Evolutionary conservation across 35 echinoderm and acorn worm genomes (phyloP), one percentile per base, ranked within the genome.

Genomic region (Heliocidaris erythrogramma): DNA sequence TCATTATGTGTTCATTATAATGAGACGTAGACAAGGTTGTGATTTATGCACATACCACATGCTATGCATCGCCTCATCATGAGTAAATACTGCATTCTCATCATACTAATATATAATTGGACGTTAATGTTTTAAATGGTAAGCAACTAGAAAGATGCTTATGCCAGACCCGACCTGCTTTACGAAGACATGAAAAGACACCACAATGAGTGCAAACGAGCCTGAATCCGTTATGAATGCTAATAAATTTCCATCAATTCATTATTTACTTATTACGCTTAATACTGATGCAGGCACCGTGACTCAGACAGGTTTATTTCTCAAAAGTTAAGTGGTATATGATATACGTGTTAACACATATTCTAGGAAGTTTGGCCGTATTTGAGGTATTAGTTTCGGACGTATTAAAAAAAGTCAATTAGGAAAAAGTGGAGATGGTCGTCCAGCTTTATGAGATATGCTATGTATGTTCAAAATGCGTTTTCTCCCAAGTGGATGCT

Each of bases 111-210:
- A 78, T 78, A 21, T 78, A 78, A 78, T 78, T 78, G 65, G 65
- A 78, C 65, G n/a, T 78, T 78, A 78, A 78, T 78, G 7, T 78
- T 78, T 78, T 78, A 78, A 78, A 78, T 78, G 65, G 65, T n/a
- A 7, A 78, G 14, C 65, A 78, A 7, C 35, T 42, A 21, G 1
- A 78, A 27, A 78, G 27, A 78, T 78, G 65, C 0, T 78, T 24
- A 18, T n/a, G 27, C 65, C 65, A 78, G 65, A 78, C 65, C 18
- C 65, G 27, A n/a, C 65, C 65, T 27, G 27, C 52, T 56, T 7
- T n/a, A 78, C 27, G 65, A 78, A n/a, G 27, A 78, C 5, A 27
- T n/a, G 14, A 78, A 78, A 78, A 78, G 7, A 18, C 65, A 24
- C 35, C n/a, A n/a, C 65, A 21, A 27, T 27, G 27, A 0, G 27